Evolutionary conservation across 1,140 invertebrate genomes (phyloP).

Genomic region (Metopolophium dirhodum): DNA sequence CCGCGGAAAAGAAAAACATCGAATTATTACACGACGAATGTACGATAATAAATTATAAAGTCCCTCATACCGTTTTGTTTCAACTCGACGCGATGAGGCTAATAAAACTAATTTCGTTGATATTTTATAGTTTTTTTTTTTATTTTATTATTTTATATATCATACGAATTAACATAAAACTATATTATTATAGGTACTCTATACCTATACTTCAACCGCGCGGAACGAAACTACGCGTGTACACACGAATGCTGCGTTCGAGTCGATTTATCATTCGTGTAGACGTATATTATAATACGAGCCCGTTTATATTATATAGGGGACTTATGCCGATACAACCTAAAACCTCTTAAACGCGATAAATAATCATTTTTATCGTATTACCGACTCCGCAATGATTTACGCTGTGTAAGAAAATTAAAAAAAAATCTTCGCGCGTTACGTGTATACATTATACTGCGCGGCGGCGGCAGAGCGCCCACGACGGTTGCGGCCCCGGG

Average conservation of each 20-base stretch:
- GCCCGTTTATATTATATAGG: not conserved
- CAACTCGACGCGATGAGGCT: not conserved
- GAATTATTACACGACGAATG: not conserved
- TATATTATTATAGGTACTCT: not conserved
- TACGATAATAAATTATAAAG: constrained; percentile 9
- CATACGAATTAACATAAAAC: not conserved
- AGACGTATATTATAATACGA: not conserved
- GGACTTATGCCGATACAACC: not conserved
- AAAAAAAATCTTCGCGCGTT: not conserved
- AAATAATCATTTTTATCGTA: not conserved
- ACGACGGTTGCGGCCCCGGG: not conserved
- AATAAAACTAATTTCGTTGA: not conserved
- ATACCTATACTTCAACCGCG: not conserved
- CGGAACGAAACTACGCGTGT: not conserved
- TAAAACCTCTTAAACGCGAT: not conserved
- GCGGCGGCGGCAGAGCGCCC: not conserved
- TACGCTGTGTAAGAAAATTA: not conserved
- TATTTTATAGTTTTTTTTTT: not conserved
- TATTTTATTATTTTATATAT: not conserved
- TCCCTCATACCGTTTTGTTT: not conserved
- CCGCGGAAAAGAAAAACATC: not conserved
- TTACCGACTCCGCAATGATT: not conserved
- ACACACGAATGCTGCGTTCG: not conserved
- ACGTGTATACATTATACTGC: not conserved
- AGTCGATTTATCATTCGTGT: not conserved